These are phyloP conservation scores for Eledona agricola DNA, from an alignment of 2,888 invertebrate genomes.

Conservation along the genomic window DNA sequence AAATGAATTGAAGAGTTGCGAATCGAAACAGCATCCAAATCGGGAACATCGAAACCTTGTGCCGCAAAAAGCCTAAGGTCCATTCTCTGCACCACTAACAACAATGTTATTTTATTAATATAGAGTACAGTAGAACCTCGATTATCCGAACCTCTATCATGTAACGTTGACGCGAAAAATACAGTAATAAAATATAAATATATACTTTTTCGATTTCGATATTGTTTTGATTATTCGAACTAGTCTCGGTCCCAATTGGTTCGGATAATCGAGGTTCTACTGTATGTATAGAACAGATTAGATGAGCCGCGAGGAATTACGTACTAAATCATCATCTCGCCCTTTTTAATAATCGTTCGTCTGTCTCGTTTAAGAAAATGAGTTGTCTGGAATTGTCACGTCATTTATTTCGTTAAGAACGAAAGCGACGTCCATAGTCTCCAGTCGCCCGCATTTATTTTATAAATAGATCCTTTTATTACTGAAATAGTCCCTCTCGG, in stretches of 20 bases:
- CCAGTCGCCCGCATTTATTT: constrained; percentile 19
- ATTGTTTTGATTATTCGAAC: too few relatives aligned
- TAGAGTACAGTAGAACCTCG: neutral
- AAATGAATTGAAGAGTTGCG: too few relatives aligned
- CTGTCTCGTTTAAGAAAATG: constrained; percentile 2
- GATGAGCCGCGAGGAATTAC: too few relatives aligned
- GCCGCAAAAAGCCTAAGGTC: constrained; percentile 13
- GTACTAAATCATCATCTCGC: too few relatives aligned
- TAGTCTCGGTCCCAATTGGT: too few relatives aligned
- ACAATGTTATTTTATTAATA: constrained; percentile 1
- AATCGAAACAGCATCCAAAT: constrained; percentile 19
- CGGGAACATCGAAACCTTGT: constrained; percentile 6
- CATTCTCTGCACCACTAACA: constrained; percentile 1
- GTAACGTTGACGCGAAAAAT: too few relatives aligned
- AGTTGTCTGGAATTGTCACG: neutral
- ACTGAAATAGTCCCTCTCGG: constrained; percentile 14
- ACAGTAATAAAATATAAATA: too few relatives aligned
- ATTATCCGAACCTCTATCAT: too few relatives aligned
- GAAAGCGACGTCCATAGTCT: constrained; percentile 18
- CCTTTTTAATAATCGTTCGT: too few relatives aligned
- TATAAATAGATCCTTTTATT: constrained; percentile 30
- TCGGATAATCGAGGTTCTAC: too few relatives aligned
- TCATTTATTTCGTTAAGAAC: neutral
- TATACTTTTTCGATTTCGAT: too few relatives aligned
- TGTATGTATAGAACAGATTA: too few relatives aligned